Evolutionary conservation across 1,140 invertebrate species (phyloP).

Genomic region (Ptiloglossa arizonensis): DNA sequence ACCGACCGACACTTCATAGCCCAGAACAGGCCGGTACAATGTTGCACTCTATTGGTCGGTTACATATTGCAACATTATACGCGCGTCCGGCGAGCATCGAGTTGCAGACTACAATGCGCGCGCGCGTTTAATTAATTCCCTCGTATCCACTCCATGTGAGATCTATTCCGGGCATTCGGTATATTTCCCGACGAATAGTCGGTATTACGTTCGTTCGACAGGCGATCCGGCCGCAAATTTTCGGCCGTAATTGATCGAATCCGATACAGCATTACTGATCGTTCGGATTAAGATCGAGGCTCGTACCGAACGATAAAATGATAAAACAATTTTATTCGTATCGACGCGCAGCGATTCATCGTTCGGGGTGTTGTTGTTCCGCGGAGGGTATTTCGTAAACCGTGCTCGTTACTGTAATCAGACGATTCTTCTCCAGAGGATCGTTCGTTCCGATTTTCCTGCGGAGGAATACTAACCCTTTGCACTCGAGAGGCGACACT

Average conservation of each 20-base stretch:
- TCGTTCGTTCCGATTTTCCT: too few species aligned
- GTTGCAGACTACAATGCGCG: slow-evolving; percentile 26
- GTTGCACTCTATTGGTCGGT: slow-evolving; percentile 27
- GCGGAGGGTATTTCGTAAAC: too few species aligned
- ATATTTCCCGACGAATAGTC: slow-evolving; percentile 5
- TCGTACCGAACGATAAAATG: too few species aligned
- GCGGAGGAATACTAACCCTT: too few species aligned
- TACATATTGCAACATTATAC: slow-evolving; percentile 43
- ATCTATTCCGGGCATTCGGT: not conserved
- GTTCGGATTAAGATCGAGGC: too few species aligned
- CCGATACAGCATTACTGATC: not conserved
- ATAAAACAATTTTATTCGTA: too few species aligned
- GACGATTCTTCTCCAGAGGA: too few species aligned
- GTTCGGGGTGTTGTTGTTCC: too few species aligned
- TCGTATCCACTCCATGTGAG: not conserved
- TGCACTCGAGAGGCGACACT: too few species aligned
- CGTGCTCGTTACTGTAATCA: too few species aligned
- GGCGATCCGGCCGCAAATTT: not conserved
- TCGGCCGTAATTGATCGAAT: not conserved
- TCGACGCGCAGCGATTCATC: too few species aligned
- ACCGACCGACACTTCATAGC: slow-evolving; percentile 26
- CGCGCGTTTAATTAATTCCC: slow-evolving; percentile 40
- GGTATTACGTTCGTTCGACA: not conserved
- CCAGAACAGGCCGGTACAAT: slow-evolving; percentile 18
- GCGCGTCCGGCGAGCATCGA: slow-evolving; percentile 18